Evolutionary conservation across 2,113 vertebrate species (phyloP).

Genomic region (Caranx melampygus): DNA sequence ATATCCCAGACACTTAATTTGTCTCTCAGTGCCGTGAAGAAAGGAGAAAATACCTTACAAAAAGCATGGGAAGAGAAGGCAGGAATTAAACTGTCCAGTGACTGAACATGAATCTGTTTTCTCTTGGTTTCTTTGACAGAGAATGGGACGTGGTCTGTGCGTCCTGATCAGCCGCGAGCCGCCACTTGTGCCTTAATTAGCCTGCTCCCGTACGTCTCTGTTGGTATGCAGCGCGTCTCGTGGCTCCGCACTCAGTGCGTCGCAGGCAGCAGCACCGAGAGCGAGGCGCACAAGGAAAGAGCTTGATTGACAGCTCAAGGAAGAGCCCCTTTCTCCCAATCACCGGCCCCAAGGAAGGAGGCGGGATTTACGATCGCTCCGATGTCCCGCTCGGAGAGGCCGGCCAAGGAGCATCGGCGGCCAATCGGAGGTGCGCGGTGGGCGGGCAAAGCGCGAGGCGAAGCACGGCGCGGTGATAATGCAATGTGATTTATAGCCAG

Average conservation of each 20-base stretch:
- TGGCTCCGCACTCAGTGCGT: slow-evolving; percentile 78
- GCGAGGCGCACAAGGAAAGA: slow-evolving; percentile 71
- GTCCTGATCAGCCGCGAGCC: slow-evolving; percentile 53
- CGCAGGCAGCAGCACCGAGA: slow-evolving; percentile 72
- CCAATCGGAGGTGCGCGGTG: slow-evolving; percentile 71
- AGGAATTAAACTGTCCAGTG: slow-evolving; percentile 42
- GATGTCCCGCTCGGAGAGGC: slow-evolving; percentile 57
- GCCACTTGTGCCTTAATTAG: slow-evolving; percentile 53
- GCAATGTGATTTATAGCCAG: slow-evolving; percentile 84
- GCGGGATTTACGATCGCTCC: slow-evolving; percentile 64
- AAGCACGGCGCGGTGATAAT: slow-evolving; percentile 73
- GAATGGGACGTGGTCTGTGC: slow-evolving; percentile 48
- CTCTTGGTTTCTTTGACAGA: slow-evolving; percentile 2
- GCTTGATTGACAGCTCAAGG: slow-evolving; percentile 82
- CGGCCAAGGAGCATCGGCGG: slow-evolving; percentile 27
- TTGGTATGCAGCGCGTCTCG: slow-evolving; percentile 82
- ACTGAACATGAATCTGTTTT: slow-evolving; percentile 2
- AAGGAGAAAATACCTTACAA: slow-evolving; percentile 9
- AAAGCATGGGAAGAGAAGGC: slow-evolving; percentile 21
- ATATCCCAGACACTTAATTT: slow-evolving; percentile 68
- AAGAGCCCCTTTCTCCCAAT: slow-evolving; percentile 76
- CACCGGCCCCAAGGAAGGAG: slow-evolving; percentile 62
- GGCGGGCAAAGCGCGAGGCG: slow-evolving; percentile 62
- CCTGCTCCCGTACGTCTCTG: slow-evolving; percentile 60
- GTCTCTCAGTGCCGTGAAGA: slow-evolving; percentile 45